These are phyloP conservation scores for Charaxes varanes DNA, from an alignment of 1,140 invertebrate genomes.

Conservation along the genomic window DNA sequence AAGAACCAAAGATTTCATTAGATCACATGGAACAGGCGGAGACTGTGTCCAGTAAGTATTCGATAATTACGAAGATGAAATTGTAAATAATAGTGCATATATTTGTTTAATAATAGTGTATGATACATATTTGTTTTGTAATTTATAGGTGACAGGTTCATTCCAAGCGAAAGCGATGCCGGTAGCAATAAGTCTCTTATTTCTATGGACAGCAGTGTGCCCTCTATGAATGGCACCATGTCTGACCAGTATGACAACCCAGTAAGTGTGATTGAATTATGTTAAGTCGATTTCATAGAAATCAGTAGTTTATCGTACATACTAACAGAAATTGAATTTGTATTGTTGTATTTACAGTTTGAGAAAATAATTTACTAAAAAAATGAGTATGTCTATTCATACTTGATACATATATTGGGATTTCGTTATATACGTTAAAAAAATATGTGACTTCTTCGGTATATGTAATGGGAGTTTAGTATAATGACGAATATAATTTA, in stretches of 20 bases:
- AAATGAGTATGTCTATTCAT: background rate
- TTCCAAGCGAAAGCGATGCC: constrained; percentile 57
- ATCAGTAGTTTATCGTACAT: no score
- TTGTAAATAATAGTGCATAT: no score
- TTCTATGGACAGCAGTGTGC: constrained; percentile 49
- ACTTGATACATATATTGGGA: no score
- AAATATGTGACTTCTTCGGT: background rate
- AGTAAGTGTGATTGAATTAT: constrained; percentile 32
- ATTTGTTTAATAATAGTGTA: no score
- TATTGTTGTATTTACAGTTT: no score
- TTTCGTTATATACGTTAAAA: no score
- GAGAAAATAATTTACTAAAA: background rate
- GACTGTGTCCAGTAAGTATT: constrained; percentile 58
- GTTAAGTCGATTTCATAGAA: no score
- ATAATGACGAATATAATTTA: no score
- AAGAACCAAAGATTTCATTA: constrained; percentile 56
- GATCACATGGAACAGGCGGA: constrained; percentile 50
- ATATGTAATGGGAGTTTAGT: background rate
- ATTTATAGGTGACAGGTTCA: constrained; percentile 50
- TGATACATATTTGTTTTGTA: background rate
- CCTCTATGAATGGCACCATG: constrained; percentile 53
- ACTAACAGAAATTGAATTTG: no score
- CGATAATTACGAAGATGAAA: no score
- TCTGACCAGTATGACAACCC: constrained; percentile 52
- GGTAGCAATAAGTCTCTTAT: constrained; percentile 62